phyloP scores from a whole-genome alignment of 2,797 vertebrate genomes.

The Acipenser transmontanus region DNA sequence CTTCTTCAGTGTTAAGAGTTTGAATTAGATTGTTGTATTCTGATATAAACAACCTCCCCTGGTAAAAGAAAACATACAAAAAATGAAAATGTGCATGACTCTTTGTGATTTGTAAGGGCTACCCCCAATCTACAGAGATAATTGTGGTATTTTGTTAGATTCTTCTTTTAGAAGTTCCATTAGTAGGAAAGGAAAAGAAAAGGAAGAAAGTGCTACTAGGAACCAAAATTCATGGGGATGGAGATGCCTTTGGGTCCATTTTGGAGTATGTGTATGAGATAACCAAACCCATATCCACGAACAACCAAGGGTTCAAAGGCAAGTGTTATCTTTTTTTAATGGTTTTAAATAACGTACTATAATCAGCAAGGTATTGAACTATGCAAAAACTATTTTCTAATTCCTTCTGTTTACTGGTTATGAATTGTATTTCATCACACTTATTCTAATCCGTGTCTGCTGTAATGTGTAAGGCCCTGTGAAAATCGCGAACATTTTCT shows the following conservation, averaged over 20 bases:
- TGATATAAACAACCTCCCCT: no score
- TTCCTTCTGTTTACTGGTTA: no score
- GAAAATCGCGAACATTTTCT: no score
- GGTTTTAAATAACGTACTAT: background rate
- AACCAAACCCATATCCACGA: slow-evolving; percentile 82
- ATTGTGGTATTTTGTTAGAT: slow-evolving; percentile 57
- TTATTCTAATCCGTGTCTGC: no score
- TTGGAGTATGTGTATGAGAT: slow-evolving; percentile 92
- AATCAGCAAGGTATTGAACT: no score
- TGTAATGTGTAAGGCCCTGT: no score
- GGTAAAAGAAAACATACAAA: no score
- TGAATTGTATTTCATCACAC: no score
- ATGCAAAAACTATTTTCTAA: no score
- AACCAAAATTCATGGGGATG: slow-evolving; percentile 75
- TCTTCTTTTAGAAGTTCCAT: slow-evolving; percentile 87
- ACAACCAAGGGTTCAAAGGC: slow-evolving; percentile 91
- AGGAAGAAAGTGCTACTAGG: slow-evolving; percentile 85
- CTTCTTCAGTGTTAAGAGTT: no score
- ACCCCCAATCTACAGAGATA: no score
- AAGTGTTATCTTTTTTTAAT: slow-evolving; percentile 28
- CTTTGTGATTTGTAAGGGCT: background rate
- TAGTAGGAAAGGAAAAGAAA: slow-evolving; percentile 95
- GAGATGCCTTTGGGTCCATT: slow-evolving; percentile 82
- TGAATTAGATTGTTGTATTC: no score
- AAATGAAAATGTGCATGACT: background rate